Percentiles rank a stretch among this genome's conserved stretches.
These are phyloP conservation scores for Apeltes quadracus DNA, from an alignment of 2,113 vertebrate species.

Conservation along the genomic window DNA sequence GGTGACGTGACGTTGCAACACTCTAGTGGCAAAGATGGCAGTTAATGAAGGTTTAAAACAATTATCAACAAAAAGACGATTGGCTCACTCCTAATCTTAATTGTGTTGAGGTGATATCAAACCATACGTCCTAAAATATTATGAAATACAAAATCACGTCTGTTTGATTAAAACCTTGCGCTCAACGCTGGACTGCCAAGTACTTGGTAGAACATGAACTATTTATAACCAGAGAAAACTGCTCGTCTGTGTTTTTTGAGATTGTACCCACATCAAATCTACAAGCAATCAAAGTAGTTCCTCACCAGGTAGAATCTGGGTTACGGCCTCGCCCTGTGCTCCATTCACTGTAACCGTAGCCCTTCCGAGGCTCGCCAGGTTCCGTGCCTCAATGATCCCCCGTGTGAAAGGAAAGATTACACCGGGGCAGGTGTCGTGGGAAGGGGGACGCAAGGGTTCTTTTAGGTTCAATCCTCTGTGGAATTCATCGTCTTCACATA, in stretches of 20 bases:
- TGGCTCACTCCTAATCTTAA: no score
- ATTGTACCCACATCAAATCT: no score
- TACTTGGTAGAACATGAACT: neutral
- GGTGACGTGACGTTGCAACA: neutral
- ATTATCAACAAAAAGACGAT: neutral
- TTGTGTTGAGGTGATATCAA: neutral
- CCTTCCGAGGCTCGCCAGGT: slow-evolving; percentile 13
- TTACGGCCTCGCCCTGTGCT: slow-evolving; percentile 35
- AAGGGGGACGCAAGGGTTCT: slow-evolving; percentile 51
- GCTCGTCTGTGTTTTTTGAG: no score
- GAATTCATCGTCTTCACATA: slow-evolving; percentile 66
- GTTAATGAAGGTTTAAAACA: neutral
- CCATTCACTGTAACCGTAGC: slow-evolving; percentile 59
- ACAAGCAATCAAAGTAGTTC: slow-evolving; percentile 21
- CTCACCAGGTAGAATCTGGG: slow-evolving; percentile 40
- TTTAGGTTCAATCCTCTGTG: slow-evolving; percentile 58
- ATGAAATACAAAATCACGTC: neutral
- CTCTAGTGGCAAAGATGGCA: neutral
- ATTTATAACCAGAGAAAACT: neutral
- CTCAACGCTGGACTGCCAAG: neutral
- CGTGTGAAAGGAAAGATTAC: slow-evolving; percentile 57
- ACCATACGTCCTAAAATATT: neutral
- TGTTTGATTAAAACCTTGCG: neutral
- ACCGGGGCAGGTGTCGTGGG: slow-evolving; percentile 60
- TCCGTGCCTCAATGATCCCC: slow-evolving; percentile 52